These are phyloP conservation scores for Deilephila porcellus DNA, from an alignment of 2,888 invertebrate genomes.

Conservation along the genomic window DNA sequence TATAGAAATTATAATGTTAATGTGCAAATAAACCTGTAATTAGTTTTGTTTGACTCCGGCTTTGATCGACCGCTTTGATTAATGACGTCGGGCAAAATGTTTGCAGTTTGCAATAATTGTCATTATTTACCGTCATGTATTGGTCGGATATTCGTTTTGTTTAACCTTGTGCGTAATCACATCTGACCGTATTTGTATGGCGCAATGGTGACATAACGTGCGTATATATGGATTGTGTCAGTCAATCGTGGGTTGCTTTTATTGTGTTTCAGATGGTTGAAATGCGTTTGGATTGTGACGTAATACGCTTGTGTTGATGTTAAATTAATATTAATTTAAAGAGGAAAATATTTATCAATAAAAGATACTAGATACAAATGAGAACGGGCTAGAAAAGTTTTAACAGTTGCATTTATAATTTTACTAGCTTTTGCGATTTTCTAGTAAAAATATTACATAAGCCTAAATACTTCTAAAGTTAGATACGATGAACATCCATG, in stretches of 20 bases:
- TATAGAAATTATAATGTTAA: slow-evolving; percentile 45
- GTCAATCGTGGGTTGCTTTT: slow-evolving; percentile 13
- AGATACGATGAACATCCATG: too few relatives aligned
- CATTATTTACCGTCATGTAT: slow-evolving; percentile 22
- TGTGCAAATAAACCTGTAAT: slow-evolving; percentile 41
- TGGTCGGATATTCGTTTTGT: slow-evolving; percentile 17
- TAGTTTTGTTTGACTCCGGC: slow-evolving; percentile 21
- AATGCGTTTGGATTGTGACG: neutral
- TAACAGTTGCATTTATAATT: too few relatives aligned
- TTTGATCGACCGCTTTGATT: slow-evolving; percentile 30
- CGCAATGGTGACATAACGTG: slow-evolving; percentile 13
- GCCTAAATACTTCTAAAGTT: too few relatives aligned
- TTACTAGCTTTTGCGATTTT: too few relatives aligned
- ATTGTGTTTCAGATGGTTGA: neutral
- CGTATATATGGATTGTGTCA: slow-evolving; percentile 1
- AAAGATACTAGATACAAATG: too few relatives aligned
- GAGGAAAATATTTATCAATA: too few relatives aligned
- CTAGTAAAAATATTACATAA: too few relatives aligned
- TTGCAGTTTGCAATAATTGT: slow-evolving; percentile 25
- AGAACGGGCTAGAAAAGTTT: too few relatives aligned
- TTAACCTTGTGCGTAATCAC: slow-evolving; percentile 17
- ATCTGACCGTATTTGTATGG: slow-evolving; percentile 15
- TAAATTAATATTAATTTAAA: neutral
- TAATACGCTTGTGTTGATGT: neutral
- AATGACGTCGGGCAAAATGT: slow-evolving; percentile 24